Percentiles rank a stretch among this genome's conserved stretches.
phyloP scores from a whole-genome alignment of 2,888 invertebrate species.

The Lochmaea crataegi region DNA sequence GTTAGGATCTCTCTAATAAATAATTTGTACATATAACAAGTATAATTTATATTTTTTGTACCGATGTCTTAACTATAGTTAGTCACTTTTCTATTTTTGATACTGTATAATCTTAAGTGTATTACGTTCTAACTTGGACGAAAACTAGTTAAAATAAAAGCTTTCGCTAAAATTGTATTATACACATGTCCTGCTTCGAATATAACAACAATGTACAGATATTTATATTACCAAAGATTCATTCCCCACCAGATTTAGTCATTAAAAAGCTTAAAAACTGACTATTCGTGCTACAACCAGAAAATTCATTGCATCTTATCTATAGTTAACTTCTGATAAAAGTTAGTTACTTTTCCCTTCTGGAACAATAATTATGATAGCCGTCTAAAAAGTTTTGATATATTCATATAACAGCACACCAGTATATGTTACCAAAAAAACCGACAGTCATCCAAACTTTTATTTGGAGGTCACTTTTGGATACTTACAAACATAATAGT shows the following conservation, averaged over 20 bases:
- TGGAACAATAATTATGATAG: background rate
- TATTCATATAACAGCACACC: no score
- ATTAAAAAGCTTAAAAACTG: no score
- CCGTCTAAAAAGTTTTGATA: background rate
- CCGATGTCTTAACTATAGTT: constrained; percentile 36
- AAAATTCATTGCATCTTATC: background rate
- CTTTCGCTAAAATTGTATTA: constrained; percentile 14
- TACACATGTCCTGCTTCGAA: background rate
- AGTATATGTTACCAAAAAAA: no score
- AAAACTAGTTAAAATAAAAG: constrained; percentile 21
- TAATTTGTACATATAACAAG: constrained; percentile 51
- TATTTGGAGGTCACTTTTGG: no score
- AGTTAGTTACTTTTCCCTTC: background rate
- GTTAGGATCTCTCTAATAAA: constrained; percentile 50
- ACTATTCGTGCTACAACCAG: background rate
- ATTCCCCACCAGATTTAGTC: no score
- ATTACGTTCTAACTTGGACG: constrained; percentile 29
- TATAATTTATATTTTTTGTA: constrained; percentile 41
- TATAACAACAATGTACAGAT: background rate
- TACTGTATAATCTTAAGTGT: constrained; percentile 40
- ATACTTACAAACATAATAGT: no score
- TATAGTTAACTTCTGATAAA: background rate
- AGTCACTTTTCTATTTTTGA: constrained; percentile 44
- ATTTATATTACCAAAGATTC: no score
- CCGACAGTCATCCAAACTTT: no score